Conservation (phyloP, 2,797 vertebrate genomes). For the Leptoclinus maculatus region DNA sequence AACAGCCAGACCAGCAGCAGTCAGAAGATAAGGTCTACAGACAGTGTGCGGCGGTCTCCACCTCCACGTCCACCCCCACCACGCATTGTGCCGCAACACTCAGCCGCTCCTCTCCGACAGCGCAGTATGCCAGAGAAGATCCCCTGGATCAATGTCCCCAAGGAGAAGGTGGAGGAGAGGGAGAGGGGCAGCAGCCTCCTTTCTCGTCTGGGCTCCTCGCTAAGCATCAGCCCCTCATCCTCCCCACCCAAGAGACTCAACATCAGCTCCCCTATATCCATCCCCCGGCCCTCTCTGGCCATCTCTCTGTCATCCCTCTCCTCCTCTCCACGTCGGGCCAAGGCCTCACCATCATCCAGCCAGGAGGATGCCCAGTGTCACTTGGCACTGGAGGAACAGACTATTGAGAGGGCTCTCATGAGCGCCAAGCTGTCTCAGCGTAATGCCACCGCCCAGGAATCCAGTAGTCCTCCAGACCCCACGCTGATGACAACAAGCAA, state of each 20-base stretch:
- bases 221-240: constrained; percentile 70
- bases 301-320: constrained; percentile 78
- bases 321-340: constrained; percentile 78
- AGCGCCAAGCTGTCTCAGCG: constrained; percentile 53
- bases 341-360: constrained; percentile 49
- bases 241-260: constrained; percentile 75
- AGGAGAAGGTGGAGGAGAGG: constrained; percentile 58
- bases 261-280: constrained; percentile 84
- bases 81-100: constrained; percentile 22
- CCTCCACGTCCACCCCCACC: constrained; percentile 92
- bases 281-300: constrained; percentile 77
- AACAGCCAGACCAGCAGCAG: background rate
- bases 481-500: background rate
- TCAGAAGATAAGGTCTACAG: constrained; percentile 9
- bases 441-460: constrained; percentile 20
- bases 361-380: constrained; percentile 74
- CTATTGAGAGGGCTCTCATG: constrained; percentile 73
- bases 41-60: constrained; percentile 76
- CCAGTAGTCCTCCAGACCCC: constrained; percentile 30
- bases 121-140: constrained; percentile 85
- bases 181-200: constrained; percentile 77
- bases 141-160: constrained; percentile 63
- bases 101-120: constrained; percentile 68
- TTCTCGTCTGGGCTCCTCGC: constrained; percentile 65
- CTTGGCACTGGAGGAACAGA: constrained; percentile 72